Percentiles rank a stretch among this genome's conserved stretches.
phyloP scores from a whole-genome alignment of 2,797 vertebrate genomes.

The Alcedo quadribrachys region DNA sequence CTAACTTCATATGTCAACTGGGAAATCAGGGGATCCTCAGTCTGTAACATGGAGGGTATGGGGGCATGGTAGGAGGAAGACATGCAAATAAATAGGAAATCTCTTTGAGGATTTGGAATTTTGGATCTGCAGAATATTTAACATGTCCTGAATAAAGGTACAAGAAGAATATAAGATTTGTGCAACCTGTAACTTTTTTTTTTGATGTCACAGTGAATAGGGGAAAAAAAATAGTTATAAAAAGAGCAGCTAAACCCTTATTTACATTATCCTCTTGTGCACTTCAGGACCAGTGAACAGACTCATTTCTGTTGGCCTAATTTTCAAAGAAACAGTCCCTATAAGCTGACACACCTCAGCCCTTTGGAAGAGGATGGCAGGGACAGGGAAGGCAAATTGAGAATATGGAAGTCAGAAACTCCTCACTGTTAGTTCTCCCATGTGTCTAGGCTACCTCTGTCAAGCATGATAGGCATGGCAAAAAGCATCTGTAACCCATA shows the following conservation, averaged over 20 bases:
- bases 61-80: too few species aligned
- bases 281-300: neutral
- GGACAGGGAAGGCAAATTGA: neutral
- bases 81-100: too few species aligned
- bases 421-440: neutral
- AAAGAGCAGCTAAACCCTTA: too few species aligned
- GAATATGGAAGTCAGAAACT: neutral
- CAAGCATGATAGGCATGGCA: neutral
- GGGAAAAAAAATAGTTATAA: too few species aligned
- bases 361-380: neutral
- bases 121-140: too few species aligned
- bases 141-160: too few species aligned
- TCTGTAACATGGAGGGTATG: too few species aligned
- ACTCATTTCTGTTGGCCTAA: neutral
- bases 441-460: neutral
- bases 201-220: too few species aligned
- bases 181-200: too few species aligned
- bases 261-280: neutral
- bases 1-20: neutral
- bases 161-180: too few species aligned
- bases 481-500: neutral
- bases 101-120: too few species aligned
- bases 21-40: neutral
- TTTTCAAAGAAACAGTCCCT: neutral
- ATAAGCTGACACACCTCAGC: neutral